Evolutionary conservation across 1,140 invertebrate species (phyloP).

Genomic region (Geopemphigus sp.): DNA sequence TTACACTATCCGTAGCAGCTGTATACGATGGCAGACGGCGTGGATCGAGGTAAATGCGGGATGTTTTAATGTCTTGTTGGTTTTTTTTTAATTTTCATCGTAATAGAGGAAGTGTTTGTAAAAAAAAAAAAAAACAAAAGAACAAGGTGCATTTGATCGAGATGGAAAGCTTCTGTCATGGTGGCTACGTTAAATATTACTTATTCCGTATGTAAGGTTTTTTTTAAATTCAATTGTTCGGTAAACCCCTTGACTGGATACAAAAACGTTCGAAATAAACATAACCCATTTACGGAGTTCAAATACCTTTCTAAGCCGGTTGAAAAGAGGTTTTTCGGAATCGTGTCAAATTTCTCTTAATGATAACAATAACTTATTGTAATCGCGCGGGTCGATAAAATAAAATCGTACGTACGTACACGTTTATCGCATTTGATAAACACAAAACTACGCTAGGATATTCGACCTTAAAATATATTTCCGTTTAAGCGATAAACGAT

Average conservation of each 20-base stretch:
- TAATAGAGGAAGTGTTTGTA: constrained; percentile 36
- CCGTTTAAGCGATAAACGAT: neutral
- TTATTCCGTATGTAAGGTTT: constrained; percentile 14
- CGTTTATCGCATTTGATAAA: neutral
- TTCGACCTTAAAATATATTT: too few relatives aligned
- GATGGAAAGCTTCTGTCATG: constrained; percentile 45
- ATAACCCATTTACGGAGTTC: constrained; percentile 25
- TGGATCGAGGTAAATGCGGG: constrained; percentile 40
- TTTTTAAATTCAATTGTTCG: constrained; percentile 31
- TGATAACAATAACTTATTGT: neutral
- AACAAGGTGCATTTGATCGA: constrained; percentile 44
- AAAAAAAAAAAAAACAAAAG: constrained; percentile 37
- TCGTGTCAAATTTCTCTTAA: neutral
- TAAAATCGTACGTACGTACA: neutral
- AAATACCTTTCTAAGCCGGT: neutral
- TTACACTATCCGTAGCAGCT: constrained; percentile 37
- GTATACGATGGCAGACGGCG: constrained; percentile 31
- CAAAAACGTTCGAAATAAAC: constrained; percentile 11
- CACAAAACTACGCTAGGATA: neutral
- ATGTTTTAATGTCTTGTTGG: constrained; percentile 49
- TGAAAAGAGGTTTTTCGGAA: neutral
- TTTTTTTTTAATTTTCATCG: constrained; percentile 39
- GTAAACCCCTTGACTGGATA: constrained; percentile 12
- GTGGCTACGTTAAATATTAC: constrained; percentile 3
- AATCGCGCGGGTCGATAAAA: neutral